Evolutionary conservation across 2,888 invertebrate species (phyloP).

Genomic region (Hypolimnas misippus): DNA sequence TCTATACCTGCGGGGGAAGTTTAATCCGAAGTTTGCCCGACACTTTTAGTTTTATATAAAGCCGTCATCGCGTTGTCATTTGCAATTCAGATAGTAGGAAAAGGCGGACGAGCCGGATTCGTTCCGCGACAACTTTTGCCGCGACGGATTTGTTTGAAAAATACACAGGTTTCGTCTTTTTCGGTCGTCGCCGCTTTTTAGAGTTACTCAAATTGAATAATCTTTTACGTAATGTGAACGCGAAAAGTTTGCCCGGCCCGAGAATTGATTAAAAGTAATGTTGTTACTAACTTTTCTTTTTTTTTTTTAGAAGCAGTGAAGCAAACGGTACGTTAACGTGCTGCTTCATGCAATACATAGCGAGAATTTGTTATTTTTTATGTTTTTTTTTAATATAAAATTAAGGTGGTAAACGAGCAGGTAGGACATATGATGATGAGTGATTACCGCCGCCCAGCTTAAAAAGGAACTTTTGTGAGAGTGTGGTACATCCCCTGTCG

Average conservation of each 20-base stretch:
- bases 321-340: neutral
- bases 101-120: conserved; percentile 70
- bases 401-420: too few species aligned
- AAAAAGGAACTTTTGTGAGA: too few species aligned
- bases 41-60: conserved; percentile 82
- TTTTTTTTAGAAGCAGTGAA: neutral
- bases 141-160: conserved; percentile 74
- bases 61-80: conserved; percentile 78
- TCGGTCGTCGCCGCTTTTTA: conserved; percentile 62
- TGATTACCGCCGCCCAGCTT: too few species aligned
- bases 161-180: conserved; percentile 68
- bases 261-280: conserved; percentile 43
- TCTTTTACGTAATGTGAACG: conserved; percentile 48
- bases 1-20: conserved; percentile 78
- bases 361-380: neutral
- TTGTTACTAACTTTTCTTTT: conserved; percentile 28
- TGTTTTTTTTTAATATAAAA: too few species aligned
- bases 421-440: too few species aligned
- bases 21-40: conserved; percentile 82
- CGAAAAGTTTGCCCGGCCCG: conserved; percentile 42
- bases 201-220: conserved; percentile 75
- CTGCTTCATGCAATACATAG: neutral
- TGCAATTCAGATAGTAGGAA: conserved; percentile 82
- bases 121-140: conserved; percentile 70
- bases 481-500: too few species aligned